phyloP scores from a whole-genome alignment of 2,888 invertebrate species.

The Phlogophora meticulosa region DNA sequence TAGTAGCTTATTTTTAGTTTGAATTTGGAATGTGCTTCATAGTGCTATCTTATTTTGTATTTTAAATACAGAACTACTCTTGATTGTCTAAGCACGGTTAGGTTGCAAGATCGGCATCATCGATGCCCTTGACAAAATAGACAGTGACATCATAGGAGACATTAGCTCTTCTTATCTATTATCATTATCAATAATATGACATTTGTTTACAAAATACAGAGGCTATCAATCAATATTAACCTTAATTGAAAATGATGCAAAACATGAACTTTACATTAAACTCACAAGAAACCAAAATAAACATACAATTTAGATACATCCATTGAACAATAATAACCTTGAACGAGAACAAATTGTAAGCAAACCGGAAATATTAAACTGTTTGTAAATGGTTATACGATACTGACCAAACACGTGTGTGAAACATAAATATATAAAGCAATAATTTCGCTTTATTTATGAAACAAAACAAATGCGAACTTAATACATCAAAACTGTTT shows the following conservation, averaged over 20 bases:
- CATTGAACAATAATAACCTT: conserved; percentile 43
- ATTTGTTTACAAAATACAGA: no score
- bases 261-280: neutral
- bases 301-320: conserved; percentile 14
- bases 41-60: conserved; percentile 8
- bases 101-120: neutral
- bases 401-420: conserved; percentile 36
- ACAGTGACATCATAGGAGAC: neutral
- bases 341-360: conserved; percentile 39
- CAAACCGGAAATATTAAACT: conserved; percentile 51
- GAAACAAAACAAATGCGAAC: conserved; percentile 31
- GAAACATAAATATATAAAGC: conserved; percentile 54
- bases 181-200: no score
- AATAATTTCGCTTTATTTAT: no score
- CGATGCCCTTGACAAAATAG: neutral
- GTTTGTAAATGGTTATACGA: conserved; percentile 52
- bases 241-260: neutral
- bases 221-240: neutral
- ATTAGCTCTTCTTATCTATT: neutral
- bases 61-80: neutral
- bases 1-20: neutral
- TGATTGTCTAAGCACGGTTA: neutral
- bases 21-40: neutral
- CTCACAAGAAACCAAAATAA: conserved; percentile 42
- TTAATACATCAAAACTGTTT: conserved; percentile 30